Evolutionary conservation across 1,140 invertebrate species (phyloP).

Genomic region (Drosophila guanche): DNA sequence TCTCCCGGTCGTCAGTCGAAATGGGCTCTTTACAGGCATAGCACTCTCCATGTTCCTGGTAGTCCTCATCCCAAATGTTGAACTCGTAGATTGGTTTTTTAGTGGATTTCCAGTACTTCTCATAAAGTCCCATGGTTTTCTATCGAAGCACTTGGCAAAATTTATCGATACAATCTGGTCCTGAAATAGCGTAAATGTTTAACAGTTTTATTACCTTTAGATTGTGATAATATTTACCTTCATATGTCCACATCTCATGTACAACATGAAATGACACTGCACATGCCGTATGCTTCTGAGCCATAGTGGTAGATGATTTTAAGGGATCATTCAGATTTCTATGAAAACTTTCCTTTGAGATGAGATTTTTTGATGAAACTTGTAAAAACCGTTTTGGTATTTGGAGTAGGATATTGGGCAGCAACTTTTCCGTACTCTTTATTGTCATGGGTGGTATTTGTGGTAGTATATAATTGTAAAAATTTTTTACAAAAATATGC

Average conservation of each 20-base stretch:
- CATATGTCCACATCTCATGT: slow-evolving; percentile 2
- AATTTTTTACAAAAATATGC: too few species aligned
- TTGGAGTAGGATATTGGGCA: neutral
- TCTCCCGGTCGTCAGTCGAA: neutral
- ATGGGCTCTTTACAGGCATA: neutral
- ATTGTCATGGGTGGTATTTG: too few species aligned
- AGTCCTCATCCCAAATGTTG: neutral
- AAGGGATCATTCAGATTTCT: neutral
- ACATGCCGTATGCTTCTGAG: slow-evolving; percentile 1
- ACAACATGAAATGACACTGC: slow-evolving; percentile 11
- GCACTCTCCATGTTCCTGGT: neutral
- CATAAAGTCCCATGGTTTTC: neutral
- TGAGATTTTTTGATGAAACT: neutral
- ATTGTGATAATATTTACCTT: slow-evolving; percentile 1
- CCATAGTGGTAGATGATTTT: neutral
- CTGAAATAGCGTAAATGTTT: neutral
- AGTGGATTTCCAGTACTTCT: slow-evolving; percentile 7
- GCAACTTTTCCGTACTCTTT: neutral
- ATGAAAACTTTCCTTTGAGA: neutral
- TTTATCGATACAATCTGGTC: neutral
- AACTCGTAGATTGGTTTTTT: neutral
- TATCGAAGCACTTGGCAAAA: neutral
- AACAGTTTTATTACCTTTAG: too few species aligned
- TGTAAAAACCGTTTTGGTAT: neutral
- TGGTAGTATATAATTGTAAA: too few species aligned